Conservation (phyloP, 2,888 invertebrate species). For the Peribatodes rhomboidaria region DNA sequence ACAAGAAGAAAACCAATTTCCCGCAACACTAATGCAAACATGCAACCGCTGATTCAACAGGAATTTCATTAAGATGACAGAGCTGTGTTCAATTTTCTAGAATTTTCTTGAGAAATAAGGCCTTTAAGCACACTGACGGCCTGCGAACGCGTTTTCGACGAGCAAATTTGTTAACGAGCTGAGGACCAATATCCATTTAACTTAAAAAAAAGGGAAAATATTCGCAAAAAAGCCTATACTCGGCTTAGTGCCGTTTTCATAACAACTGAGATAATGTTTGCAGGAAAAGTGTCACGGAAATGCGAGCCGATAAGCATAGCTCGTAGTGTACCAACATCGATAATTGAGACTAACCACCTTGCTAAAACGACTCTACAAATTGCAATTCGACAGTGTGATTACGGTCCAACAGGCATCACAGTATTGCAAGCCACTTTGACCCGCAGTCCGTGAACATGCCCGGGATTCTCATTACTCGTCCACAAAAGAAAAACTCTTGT, state of each 20-base stretch:
- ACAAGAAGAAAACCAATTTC: conserved; percentile 27
- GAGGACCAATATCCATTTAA: neutral
- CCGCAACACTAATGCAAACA: conserved; percentile 55
- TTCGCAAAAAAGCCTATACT: too few relatives aligned
- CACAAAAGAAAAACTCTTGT: conserved; percentile 69
- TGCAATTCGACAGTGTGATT: neutral
- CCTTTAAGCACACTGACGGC: neutral
- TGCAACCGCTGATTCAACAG: conserved; percentile 47
- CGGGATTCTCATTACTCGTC: conserved; percentile 75
- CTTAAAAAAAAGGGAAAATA: too few relatives aligned
- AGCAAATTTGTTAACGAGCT: neutral
- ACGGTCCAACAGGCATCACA: conserved; percentile 62
- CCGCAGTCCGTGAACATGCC: conserved; percentile 76
- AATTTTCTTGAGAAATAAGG: conserved; percentile 58
- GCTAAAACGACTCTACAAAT: neutral
- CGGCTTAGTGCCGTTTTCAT: too few relatives aligned
- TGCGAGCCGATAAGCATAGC: too few relatives aligned
- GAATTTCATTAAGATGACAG: conserved; percentile 84
- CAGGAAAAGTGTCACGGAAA: too few relatives aligned
- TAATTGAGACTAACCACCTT: neutral
- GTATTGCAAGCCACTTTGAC: conserved; percentile 80
- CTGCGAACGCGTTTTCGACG: neutral
- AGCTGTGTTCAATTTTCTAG: conserved; percentile 79
- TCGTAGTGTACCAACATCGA: neutral
- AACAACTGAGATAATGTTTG: too few relatives aligned